A percentile compares a stretch with the other conserved stretches of the same genome.
Conservation (phyloP, 2,888 invertebrate species). For the Plemyria rubiginata region DNA sequence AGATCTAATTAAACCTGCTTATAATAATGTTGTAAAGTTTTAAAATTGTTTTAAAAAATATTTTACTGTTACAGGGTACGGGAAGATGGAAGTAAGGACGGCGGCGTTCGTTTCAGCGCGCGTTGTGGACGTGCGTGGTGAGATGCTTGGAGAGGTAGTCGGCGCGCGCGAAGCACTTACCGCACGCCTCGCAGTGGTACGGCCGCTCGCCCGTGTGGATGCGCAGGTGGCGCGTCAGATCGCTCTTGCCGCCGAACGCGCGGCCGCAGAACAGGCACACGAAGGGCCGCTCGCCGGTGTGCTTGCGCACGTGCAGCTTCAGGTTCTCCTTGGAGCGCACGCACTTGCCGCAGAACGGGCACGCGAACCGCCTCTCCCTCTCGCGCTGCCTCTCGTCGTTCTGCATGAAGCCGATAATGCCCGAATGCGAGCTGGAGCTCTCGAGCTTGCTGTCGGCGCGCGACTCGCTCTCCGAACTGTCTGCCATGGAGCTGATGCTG, state of each 20-base stretch:
- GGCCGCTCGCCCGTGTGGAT: conserved; percentile 96
- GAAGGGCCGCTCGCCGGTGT: conserved; percentile 95
- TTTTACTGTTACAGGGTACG: conserved; percentile 65
- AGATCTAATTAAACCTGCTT: conserved; percentile 79
- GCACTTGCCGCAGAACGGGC: conserved; percentile 95
- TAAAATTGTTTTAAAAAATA: conserved; percentile 82
- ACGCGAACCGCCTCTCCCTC: conserved; percentile 91
- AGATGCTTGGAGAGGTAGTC: conserved; percentile 96
- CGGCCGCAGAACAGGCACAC: conserved; percentile 95
- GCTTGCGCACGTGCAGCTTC: conserved; percentile 94
- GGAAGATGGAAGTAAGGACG: conserved; percentile 59
- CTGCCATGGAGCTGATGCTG: conserved; percentile 81
- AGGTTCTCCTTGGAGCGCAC: conserved; percentile 95
- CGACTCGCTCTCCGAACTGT: conserved; percentile 81
- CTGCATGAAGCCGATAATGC: conserved; percentile 87
- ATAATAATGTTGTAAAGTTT: conserved; percentile 75
- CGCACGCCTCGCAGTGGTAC: conserved; percentile 96
- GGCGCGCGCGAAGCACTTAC: conserved; percentile 95
- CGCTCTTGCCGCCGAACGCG: conserved; percentile 95
- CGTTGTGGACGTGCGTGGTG: conserved; percentile 94
- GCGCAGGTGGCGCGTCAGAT: conserved; percentile 93
- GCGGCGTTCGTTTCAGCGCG: conserved; percentile 81
- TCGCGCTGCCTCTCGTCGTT: conserved; percentile 84
- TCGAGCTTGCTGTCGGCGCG: conserved; percentile 79
- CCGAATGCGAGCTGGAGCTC: conserved; percentile 83